phyloP scores from a whole-genome alignment of 2,888 invertebrate genomes.

The Dynastes grantii region DNA sequence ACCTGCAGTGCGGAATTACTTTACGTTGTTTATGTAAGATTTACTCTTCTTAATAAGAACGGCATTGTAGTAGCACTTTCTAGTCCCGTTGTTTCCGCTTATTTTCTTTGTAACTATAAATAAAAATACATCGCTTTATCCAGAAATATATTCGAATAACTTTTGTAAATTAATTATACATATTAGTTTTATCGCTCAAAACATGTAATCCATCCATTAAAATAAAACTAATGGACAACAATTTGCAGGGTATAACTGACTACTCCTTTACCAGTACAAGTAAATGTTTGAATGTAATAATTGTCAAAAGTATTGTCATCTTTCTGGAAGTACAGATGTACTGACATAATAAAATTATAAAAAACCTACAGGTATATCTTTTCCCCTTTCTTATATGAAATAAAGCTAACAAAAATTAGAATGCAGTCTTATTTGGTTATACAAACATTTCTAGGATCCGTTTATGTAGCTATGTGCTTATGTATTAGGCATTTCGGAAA shows the following conservation, averaged over 20 bases:
- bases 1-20: no score
- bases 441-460: no score
- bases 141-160: neutral
- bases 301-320: conserved; percentile 19
- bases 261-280: conserved; percentile 59
- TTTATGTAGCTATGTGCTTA: no score
- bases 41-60: no score
- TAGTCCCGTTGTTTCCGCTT: neutral
- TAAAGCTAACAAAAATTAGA: no score
- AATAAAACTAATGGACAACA: conserved; percentile 63
- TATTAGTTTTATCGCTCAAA: conserved; percentile 65
- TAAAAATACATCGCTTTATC: neutral
- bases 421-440: no score
- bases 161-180: conserved; percentile 46
- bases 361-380: conserved; percentile 21
- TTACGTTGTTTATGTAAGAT: no score
- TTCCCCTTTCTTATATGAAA: neutral
- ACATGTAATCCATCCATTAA: conserved; percentile 70
- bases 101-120: neutral
- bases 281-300: conserved; percentile 54
- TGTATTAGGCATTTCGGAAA: no score
- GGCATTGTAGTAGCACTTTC: no score
- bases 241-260: conserved; percentile 67
- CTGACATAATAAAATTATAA: conserved; percentile 22
- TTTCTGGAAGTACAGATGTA: conserved; percentile 30